Percentiles rank a stretch among this genome's conserved stretches.
Evolutionary conservation across 2,797 vertebrate genomes (phyloP).

Genomic region (Hemibagrus guttatus): DNA sequence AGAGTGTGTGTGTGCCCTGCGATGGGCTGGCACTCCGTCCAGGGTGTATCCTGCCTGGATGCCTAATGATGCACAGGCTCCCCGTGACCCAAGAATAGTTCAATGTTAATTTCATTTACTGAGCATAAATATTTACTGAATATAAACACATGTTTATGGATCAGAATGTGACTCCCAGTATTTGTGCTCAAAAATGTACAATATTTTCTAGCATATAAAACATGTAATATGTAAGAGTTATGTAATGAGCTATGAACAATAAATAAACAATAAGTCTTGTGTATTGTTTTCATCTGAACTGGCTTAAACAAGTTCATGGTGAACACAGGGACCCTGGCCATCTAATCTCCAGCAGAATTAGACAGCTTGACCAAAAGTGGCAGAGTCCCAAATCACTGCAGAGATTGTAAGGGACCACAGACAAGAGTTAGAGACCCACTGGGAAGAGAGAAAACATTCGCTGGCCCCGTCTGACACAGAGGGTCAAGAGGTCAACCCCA

Average conservation of each 20-base stretch:
- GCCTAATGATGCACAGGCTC: too few species aligned
- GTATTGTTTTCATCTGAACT: slow-evolving; percentile 17
- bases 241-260: slow-evolving; percentile 3
- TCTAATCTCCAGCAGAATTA: slow-evolving; percentile 47
- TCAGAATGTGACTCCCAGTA: not conserved
- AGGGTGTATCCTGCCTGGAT: too few species aligned
- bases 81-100: too few species aligned
- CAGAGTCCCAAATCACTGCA: slow-evolving; percentile 49
- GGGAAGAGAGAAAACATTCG: slow-evolving; percentile 77
- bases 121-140: not conserved
- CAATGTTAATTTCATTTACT: not conserved
- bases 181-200: not conserved
- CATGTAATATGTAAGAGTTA: not conserved
- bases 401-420: slow-evolving; percentile 62
- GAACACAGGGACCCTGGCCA: slow-evolving; percentile 38
- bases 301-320: slow-evolving; percentile 54
- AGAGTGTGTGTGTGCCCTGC: too few species aligned
- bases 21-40: too few species aligned
- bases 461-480: slow-evolving; percentile 78
- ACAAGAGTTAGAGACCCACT: slow-evolving; percentile 66
- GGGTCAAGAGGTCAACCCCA: slow-evolving; percentile 78
- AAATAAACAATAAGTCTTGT: not conserved
- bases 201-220: not conserved
- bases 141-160: not conserved
- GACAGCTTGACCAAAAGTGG: slow-evolving; percentile 45